Percentiles rank a stretch among this genome's conserved stretches.
These are phyloP conservation scores for Microctonus hyperodae DNA, from an alignment of 2,888 invertebrate genomes.

Conservation along the genomic window DNA sequence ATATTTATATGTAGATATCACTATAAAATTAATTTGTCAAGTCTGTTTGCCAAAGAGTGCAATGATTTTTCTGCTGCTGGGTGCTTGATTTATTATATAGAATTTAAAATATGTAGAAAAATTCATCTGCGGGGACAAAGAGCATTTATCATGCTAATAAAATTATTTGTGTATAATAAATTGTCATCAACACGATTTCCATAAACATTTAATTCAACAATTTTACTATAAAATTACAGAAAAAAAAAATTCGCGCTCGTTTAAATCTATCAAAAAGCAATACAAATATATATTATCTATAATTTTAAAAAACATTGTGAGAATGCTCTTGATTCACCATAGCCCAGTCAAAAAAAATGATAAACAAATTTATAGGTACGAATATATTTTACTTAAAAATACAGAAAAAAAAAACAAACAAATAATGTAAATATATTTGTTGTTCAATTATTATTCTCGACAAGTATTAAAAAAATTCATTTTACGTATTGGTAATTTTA, in stretches of 20 bases:
- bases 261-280: not conserved
- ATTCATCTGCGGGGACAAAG: not conserved
- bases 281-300: too few species aligned
- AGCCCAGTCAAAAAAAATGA: not conserved
- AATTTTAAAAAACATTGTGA: too few species aligned
- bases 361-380: constrained; percentile 19
- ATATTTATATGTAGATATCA: too few species aligned
- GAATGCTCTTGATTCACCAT: too few species aligned
- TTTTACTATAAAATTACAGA: not conserved
- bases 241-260: not conserved
- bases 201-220: not conserved
- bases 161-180: not conserved
- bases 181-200: too few species aligned
- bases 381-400: constrained; percentile 25
- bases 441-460: too few species aligned
- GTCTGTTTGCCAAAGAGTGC: not conserved
- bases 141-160: not conserved
- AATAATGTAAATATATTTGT: constrained; percentile 40
- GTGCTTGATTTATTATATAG: not conserved
- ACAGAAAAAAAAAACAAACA: constrained; percentile 1
- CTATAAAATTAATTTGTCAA: not conserved
- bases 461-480: constrained; percentile 17
- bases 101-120: not conserved
- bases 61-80: not conserved
- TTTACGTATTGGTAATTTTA: not conserved